Base-by-base conservation (phyloP, 2,113 vertebrate genomes). In the Cathartes aura region DNA sequence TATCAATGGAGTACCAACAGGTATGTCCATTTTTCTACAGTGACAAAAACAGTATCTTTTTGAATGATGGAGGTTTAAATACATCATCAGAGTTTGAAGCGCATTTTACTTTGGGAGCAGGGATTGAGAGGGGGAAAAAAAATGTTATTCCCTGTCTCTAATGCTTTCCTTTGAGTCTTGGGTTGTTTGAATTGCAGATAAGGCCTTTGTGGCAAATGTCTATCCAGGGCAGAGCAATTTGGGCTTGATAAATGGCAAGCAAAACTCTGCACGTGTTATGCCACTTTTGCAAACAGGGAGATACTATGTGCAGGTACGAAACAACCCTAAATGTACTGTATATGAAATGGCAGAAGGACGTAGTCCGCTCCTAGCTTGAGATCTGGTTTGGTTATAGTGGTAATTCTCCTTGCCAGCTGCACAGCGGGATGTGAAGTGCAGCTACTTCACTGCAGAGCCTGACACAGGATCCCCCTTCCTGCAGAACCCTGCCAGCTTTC, bases 401-500 rank as follows among this genome's bases (percentile, higher is more conserved):
- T 11, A 82, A 42, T 62, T 89, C 29, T 53, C 53, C 52, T 29
- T n/a, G 47, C 6, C 47, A 43, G 40, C 40, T 27, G 43, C 58
- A 40, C 60, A 12, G 18, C 2, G 2, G n/a, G 26, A 30, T 47
- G 32, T 45, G 45, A 68, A 78, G 40, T 2, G 5, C 63, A 85
- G 21, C 29, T 56, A 0, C 38, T 42, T 43, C 14, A 20, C 15
- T 52, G 67, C 52, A 32, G 43, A 63, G 7, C 29, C 38, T 42
- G n/a, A 6, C 10, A 2, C 1, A 11, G 48, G 47, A 58, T 63
- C 23, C 11, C 3, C 4, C 24, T 82, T 85, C 34, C 59, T 0
- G 0, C 15, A 18, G 50, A 67, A 15, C 15, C 12, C 16, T 85
- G 23, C 8, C 2, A 3, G 5, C 48, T 59, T 78, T 56, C 30